These are phyloP conservation scores for Ditula angustiorana DNA, from an alignment of 2,888 invertebrate species.

Conservation along the genomic window DNA sequence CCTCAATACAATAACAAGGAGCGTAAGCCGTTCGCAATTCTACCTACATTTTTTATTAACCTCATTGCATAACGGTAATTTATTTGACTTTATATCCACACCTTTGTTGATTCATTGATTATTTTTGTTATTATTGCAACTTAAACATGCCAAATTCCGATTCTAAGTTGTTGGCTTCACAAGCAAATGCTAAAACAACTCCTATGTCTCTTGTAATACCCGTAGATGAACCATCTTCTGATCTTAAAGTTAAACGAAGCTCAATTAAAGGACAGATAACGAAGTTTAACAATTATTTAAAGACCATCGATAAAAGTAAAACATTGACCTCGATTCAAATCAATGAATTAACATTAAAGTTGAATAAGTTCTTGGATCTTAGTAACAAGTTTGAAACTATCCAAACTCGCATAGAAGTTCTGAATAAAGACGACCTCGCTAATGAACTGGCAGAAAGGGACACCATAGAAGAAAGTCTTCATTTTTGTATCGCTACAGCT, in stretches of 20 bases:
- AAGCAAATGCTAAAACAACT: no score
- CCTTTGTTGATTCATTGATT: neutral
- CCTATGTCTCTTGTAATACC: no score
- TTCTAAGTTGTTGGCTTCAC: no score
- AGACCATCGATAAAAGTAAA: neutral
- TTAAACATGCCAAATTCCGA: no score
- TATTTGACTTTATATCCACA: neutral
- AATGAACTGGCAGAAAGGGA: neutral
- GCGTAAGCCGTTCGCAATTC: neutral
- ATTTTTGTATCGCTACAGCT: neutral
- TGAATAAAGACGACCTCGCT: neutral
- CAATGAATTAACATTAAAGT: slow-evolving; percentile 1
- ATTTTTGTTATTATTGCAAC: neutral
- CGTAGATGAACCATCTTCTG: no score
- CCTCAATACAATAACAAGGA: neutral
- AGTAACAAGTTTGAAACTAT: neutral
- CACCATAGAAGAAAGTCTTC: neutral
- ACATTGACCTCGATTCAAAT: slow-evolving; percentile 1
- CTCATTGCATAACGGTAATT: neutral
- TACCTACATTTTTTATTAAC: neutral
- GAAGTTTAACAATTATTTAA: no score
- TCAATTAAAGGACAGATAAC: neutral
- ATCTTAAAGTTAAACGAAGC: neutral
- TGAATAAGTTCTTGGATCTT: neutral
- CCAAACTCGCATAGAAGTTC: neutral